Percentiles rank a stretch among this genome's conserved stretches.
phyloP scores from a whole-genome alignment of 2,888 invertebrate genomes.

The Rhynchonema sp. region DNA sequence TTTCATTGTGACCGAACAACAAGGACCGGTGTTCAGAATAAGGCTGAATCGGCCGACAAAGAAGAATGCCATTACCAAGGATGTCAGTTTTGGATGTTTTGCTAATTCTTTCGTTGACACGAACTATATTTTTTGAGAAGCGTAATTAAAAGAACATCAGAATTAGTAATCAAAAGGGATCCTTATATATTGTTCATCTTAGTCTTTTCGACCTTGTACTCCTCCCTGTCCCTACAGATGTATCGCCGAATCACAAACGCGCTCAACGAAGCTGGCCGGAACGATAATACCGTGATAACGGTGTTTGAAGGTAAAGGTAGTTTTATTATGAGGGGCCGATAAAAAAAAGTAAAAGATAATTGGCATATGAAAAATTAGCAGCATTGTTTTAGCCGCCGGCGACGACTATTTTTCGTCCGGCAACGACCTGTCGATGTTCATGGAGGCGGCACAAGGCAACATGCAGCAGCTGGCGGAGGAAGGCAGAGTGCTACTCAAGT shows the following conservation, averaged over 20 bases:
- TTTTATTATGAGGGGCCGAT: no score
- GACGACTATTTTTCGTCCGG: conserved; percentile 68
- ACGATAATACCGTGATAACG: background rate
- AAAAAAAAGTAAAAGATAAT: no score
- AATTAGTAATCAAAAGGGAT: no score
- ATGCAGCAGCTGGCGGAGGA: background rate
- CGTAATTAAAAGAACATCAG: no score
- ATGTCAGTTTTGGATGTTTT: conserved; percentile 24
- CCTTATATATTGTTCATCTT: no score
- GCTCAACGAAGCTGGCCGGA: background rate
- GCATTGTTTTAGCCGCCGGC: conserved; percentile 35
- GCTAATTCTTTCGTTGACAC: conserved; percentile 7
- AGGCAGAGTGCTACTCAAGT: no score
- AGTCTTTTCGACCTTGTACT: no score
- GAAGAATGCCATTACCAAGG: conserved; percentile 53
- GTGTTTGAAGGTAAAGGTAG: background rate
- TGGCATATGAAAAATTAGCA: no score
- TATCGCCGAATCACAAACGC: conserved; percentile 32
- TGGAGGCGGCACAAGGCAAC: background rate
- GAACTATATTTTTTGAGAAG: no score
- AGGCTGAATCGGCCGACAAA: conserved; percentile 53
- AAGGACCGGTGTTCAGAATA: conserved; percentile 40
- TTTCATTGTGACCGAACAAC: conserved; percentile 27
- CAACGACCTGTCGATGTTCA: conserved; percentile 42
- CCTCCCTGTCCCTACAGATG: conserved; percentile 36